Evolutionary conservation across 1,140 invertebrate species (phyloP).

Genomic region (Lethocerus indicus): DNA sequence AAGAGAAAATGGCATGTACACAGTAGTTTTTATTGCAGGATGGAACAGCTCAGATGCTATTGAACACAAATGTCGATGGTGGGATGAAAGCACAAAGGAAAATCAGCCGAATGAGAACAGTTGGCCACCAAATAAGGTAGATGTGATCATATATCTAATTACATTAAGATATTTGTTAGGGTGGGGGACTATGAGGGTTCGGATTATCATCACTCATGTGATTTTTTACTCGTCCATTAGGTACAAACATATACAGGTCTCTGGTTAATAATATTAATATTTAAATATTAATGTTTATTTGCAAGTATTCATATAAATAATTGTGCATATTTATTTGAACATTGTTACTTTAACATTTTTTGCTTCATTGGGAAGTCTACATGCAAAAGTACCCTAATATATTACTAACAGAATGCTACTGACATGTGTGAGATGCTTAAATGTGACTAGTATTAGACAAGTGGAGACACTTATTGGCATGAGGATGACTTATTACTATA

Average conservation of each 20-base stretch:
- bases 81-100: conserved; percentile 30
- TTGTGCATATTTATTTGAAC: no score
- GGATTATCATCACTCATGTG: not conserved
- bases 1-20: not conserved
- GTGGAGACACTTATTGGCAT: no score
- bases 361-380: no score
- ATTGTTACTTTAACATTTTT: no score
- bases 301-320: not conserved
- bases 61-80: conserved; percentile 4
- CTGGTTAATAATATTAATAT: not conserved
- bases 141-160: not conserved
- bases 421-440: no score
- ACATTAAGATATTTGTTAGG: not conserved
- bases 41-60: conserved; percentile 12
- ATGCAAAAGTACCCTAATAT: no score
- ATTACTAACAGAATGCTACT: no score
- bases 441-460: no score
- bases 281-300: not conserved
- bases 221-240: no score
- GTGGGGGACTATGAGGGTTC: not conserved
- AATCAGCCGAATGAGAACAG: conserved; percentile 41
- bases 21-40: conserved; percentile 8
- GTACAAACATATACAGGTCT: no score
- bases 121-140: conserved; percentile 52
- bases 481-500: no score